Base-by-base conservation (phyloP, 92 coral and sea anemone species). In the Palythoa caribaeorum region DNA sequence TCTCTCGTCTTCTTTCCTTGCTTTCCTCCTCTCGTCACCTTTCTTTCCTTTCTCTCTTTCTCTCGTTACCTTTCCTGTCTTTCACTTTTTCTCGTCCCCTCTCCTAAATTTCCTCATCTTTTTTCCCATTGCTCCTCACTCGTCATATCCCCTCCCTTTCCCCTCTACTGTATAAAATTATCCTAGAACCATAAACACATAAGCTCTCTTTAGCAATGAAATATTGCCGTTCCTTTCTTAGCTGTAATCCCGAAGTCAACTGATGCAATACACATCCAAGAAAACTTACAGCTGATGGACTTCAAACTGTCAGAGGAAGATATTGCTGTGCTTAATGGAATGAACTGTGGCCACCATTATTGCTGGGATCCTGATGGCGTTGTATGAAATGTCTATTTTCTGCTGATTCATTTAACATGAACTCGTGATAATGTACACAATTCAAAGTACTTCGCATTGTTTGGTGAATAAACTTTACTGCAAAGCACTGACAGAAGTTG, bases 161-260 rank as follows among this genome's bases (percentile, higher is more conserved):
- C n/a, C n/a, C 16, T 66, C 10, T 5, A 17, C 8, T 19, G 72
- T 66, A 55, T 17, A 19, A 19, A 2, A 8, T 3, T 66, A 3
- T 3, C 72, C 17, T 19, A 3, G 5, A 16, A 28, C 1, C 2
- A 3, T 3, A 21, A 17, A 2, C 19, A 6, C 74, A 35, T 14
- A 21, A 40, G 17, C 6, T 21, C 14, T 51, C 35, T 8, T 11
- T n/a, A 8, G 5, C 10, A 5, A 71, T 36, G 54, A 71, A 3
- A 5, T 6, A 7, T 44, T 44, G 74, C 6, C 57, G 12, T 36
- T 3, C 73, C 50, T 80, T 50, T 78, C 71, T 28, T 84, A 96
- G 98, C 96, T 16, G 94, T 96, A 38, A 88, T 96, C 28, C 98
- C 98, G 38, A 96, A 94, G 88, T 96, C 98, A 11, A 91, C 94